Conservation (phyloP, 1,140 invertebrate species). For the Bombus ignitus region DNA sequence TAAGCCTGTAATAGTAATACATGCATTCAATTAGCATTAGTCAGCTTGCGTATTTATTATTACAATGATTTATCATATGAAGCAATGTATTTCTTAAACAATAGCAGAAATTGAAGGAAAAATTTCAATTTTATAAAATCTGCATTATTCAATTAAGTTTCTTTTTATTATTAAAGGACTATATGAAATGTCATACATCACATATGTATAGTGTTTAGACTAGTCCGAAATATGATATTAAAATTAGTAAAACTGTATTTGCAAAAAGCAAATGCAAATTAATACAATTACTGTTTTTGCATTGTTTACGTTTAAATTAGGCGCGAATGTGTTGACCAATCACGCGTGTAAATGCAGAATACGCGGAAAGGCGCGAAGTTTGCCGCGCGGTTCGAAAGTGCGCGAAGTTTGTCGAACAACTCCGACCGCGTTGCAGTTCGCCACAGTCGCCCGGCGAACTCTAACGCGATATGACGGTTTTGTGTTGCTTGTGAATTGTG, state of each 20-base stretch:
- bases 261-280: no score
- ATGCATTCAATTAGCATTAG: conserved; percentile 57
- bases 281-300: no score
- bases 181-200: no score
- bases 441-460: conserved; percentile 54
- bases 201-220: not conserved
- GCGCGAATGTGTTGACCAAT: conserved; percentile 19
- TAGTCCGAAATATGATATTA: not conserved
- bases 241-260: not conserved
- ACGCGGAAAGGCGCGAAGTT: conserved; percentile 33
- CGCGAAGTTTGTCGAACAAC: conserved; percentile 39
- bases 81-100: not conserved
- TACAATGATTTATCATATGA: no score
- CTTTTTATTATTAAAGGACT: not conserved
- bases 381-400: conserved; percentile 26
- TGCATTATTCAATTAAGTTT: not conserved
- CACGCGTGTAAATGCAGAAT: not conserved
- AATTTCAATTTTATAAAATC: not conserved
- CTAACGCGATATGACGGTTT: not conserved
- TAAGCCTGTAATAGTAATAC: conserved; percentile 46
- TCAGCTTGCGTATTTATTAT: conserved; percentile 30
- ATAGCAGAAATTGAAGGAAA: not conserved
- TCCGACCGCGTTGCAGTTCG: conserved; percentile 1
- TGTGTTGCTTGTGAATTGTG: not conserved
- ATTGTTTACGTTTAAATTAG: conserved; percentile 12